Conservation (phyloP, 2,113 vertebrate genomes). For the Eidolon helvum region DNA sequence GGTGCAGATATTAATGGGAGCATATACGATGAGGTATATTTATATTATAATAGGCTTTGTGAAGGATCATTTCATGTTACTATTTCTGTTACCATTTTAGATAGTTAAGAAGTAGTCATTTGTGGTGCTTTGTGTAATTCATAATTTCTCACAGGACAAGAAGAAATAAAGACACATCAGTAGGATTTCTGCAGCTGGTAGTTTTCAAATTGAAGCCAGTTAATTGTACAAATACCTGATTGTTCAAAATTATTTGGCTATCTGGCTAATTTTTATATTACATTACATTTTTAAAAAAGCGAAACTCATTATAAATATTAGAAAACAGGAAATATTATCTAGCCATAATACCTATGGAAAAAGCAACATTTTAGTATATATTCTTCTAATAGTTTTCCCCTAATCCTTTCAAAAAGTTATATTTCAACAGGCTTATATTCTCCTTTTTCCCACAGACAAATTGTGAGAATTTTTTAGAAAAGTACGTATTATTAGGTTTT, state of each 20-base stretch:
- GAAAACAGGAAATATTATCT: constrained; percentile 5
- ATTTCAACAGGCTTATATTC: background rate
- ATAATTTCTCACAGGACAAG: background rate
- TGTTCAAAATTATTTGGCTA: background rate
- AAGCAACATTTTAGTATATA: background rate
- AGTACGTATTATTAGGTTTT: background rate
- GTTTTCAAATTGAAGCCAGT: constrained; percentile 10
- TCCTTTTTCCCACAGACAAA: background rate
- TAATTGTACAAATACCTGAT: background rate
- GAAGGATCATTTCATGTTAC: constrained; percentile 38
- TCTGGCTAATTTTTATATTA: background rate
- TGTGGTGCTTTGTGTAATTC: background rate
- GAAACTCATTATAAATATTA: background rate
- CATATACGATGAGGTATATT: constrained; percentile 88
- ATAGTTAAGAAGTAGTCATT: constrained; percentile 35
- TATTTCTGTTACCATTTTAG: constrained; percentile 42
- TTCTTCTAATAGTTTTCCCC: background rate
- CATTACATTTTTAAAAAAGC: background rate
- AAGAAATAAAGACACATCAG: background rate
- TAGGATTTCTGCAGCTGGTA: background rate
- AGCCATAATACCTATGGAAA: background rate
- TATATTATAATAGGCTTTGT: constrained; percentile 55
- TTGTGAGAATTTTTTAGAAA: background rate
- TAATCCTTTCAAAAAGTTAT: background rate
- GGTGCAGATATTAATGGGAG: constrained; percentile 89